Evolutionary conservation across 2,113 vertebrate species (phyloP).

Genomic region (Taxidea taxus): DNA sequence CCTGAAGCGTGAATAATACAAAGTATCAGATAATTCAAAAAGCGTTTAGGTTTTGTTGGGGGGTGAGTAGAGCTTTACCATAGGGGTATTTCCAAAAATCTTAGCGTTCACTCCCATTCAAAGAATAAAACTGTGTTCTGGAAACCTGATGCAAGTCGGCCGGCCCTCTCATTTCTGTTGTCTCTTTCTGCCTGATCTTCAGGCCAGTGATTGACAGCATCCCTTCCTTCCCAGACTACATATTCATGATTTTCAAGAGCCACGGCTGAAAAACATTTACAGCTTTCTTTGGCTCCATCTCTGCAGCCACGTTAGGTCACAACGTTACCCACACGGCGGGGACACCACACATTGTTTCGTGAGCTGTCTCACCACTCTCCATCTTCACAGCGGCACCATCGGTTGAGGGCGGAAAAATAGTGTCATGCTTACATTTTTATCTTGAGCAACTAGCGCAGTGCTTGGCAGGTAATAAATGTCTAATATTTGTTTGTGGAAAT

Average conservation of each 20-base stretch:
- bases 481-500: not conserved
- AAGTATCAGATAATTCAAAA: conserved; percentile 12
- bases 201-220: not conserved
- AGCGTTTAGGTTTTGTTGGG: not conserved
- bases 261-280: not conserved
- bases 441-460: not conserved
- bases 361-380: not conserved
- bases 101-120: not conserved
- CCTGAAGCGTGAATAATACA: not conserved
- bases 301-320: not conserved
- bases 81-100: not conserved
- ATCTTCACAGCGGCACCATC: not conserved
- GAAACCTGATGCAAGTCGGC: not conserved
- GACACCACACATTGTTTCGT: not conserved
- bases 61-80: not conserved
- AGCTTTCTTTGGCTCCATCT: not conserved
- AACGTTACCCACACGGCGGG: fast-evolving
- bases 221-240: not conserved
- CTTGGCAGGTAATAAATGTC: not conserved
- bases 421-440: not conserved
- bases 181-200: not conserved
- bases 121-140: not conserved
- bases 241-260: not conserved
- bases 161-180: not conserved
- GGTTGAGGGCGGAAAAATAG: not conserved